Conservation (phyloP, 1,140 invertebrate species). For the Drosophila albomicans region DNA sequence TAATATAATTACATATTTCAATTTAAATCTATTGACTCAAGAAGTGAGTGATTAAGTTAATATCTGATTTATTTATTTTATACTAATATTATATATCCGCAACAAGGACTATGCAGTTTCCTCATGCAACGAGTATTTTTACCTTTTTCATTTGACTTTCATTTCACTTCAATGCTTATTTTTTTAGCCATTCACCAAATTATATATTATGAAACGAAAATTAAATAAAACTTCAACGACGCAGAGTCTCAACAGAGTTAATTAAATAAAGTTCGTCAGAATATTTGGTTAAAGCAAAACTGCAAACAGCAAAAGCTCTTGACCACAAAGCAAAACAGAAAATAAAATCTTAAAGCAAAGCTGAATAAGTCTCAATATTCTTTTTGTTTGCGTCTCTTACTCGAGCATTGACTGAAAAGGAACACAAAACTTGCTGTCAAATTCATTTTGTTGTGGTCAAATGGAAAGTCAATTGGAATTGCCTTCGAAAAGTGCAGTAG, state of each 20-base stretch:
- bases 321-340: slow-evolving; percentile 16
- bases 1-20: too few species aligned
- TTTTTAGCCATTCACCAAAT: background rate
- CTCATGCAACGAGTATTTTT: too few species aligned
- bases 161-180: too few species aligned
- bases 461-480: slow-evolving; percentile 14
- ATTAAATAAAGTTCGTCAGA: slow-evolving; percentile 11
- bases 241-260: background rate
- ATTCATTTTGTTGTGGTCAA: slow-evolving; percentile 11
- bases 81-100: too few species aligned
- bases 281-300: slow-evolving; percentile 5
- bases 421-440: slow-evolving; percentile 2
- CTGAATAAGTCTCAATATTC: slow-evolving; percentile 8
- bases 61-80: too few species aligned
- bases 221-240: background rate
- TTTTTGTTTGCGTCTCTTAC: background rate
- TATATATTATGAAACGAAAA: background rate
- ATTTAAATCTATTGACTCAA: too few species aligned
- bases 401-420: slow-evolving; percentile 4
- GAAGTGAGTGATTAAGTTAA: too few species aligned
- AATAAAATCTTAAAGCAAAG: background rate
- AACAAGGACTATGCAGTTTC: too few species aligned
- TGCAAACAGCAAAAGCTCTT: slow-evolving; percentile 12
- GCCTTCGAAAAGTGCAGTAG: slow-evolving; percentile 13
- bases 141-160: too few species aligned